Percentiles rank a stretch among this genome's conserved stretches.
Evolutionary conservation across 2,113 vertebrate genomes (phyloP).

Genomic region (Microtus ochrogaster): DNA sequence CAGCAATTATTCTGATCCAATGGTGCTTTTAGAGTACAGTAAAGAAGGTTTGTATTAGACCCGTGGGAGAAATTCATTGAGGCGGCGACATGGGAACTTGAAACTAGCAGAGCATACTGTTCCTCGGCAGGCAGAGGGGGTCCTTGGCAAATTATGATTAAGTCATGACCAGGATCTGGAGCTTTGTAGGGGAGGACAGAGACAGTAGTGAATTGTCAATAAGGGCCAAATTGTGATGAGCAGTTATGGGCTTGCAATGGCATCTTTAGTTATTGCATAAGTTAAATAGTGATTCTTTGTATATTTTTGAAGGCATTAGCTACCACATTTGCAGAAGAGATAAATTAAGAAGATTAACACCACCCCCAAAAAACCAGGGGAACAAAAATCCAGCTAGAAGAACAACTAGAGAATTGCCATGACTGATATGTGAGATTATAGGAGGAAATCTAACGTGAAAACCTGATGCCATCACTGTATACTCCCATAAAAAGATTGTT

Average conservation of each 20-base stretch:
- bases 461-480: background rate
- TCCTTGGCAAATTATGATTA: background rate
- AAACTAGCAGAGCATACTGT: background rate
- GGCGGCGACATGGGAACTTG: fast-evolving
- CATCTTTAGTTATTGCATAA: background rate
- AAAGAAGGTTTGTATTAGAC: background rate
- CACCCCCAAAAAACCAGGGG: too few relatives aligned
- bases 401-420: background rate
- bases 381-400: background rate
- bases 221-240: background rate
- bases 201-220: background rate
- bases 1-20: background rate
- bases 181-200: too few relatives aligned
- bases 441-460: background rate
- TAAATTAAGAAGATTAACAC: background rate
- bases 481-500: background rate
- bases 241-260: background rate
- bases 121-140: fast-evolving
- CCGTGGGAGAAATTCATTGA: background rate
- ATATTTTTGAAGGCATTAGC: background rate
- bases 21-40: background rate
- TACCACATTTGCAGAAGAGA: background rate
- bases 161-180: background rate
- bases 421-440: background rate
- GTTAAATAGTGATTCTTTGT: background rate